Conservation (phyloP, 2,113 vertebrate genomes). For the Pleuronectes platessa region DNA sequence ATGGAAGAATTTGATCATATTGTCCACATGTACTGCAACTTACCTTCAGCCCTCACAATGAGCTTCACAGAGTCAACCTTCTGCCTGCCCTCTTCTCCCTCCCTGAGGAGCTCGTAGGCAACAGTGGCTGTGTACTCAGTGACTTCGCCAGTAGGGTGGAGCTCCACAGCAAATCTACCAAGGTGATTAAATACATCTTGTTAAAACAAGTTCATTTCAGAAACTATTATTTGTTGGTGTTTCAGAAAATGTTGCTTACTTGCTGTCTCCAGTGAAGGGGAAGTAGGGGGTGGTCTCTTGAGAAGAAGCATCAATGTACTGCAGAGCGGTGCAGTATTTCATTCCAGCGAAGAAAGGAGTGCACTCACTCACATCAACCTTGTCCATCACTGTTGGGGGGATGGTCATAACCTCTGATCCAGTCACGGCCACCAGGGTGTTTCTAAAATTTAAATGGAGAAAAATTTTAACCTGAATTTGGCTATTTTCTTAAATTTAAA, state of each 20-base stretch:
- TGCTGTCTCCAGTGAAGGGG: conserved; percentile 88
- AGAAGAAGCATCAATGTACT: conserved; percentile 82
- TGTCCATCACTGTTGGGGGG: conserved; percentile 76
- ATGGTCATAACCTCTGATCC: conserved; percentile 82
- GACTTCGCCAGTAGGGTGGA: conserved; percentile 86
- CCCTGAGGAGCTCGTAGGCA: conserved; percentile 79
- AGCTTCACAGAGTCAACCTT: conserved; percentile 86
- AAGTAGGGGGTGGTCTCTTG: conserved; percentile 85
- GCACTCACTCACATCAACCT: conserved; percentile 79
- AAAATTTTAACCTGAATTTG: not conserved
- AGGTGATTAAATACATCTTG: not conserved
- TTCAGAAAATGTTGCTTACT: conserved; percentile 74
- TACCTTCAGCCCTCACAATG: conserved; percentile 87
- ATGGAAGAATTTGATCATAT: not conserved
- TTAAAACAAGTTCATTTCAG: not conserved
- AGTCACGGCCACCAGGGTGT: conserved; percentile 84
- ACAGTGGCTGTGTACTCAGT: conserved; percentile 87
- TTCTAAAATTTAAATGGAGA: conserved; percentile 76
- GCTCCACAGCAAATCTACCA: conserved; percentile 86
- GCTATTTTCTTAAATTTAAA: not conserved
- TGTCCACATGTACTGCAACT: conserved; percentile 23
- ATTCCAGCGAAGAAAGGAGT: conserved; percentile 85
- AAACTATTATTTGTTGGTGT: not conserved
- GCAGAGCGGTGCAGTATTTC: conserved; percentile 81
- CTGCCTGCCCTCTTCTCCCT: conserved; percentile 74